Evolutionary conservation across 2,888 invertebrate genomes (phyloP).

Genomic region (Patella depressa): DNA sequence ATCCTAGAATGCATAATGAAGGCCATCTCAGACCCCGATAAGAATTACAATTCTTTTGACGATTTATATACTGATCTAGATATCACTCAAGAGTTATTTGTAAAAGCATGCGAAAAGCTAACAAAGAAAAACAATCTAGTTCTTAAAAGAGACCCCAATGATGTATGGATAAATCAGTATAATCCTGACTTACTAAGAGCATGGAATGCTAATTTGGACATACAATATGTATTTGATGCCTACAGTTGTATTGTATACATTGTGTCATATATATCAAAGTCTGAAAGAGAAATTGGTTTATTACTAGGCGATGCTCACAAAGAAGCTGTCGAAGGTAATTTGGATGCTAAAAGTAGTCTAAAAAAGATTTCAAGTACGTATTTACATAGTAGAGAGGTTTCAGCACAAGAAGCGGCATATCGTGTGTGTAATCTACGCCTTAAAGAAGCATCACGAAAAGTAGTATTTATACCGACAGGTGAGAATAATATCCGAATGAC

Average conservation of each 20-base stretch:
- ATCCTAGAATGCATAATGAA: neutral
- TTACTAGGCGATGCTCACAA: slow-evolving; percentile 27
- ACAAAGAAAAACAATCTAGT: neutral
- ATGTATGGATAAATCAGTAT: slow-evolving; percentile 24
- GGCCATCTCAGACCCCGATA: neutral
- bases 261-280: slow-evolving; percentile 45
- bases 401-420: slow-evolving; percentile 31
- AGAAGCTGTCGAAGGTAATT: slow-evolving; percentile 29
- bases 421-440: slow-evolving; percentile 28
- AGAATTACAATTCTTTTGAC: neutral
- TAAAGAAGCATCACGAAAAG: slow-evolving; percentile 28
- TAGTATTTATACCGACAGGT: slow-evolving; percentile 30
- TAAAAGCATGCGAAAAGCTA: neutral
- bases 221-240: slow-evolving; percentile 26
- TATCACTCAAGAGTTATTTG: neutral
- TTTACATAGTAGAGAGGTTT: slow-evolving; percentile 33
- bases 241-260: slow-evolving; percentile 37
- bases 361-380: slow-evolving; percentile 27
- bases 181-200: slow-evolving; percentile 10
- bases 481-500: slow-evolving; percentile 14
- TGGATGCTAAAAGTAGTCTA: slow-evolving; percentile 25
- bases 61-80: neutral
- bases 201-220: slow-evolving; percentile 19
- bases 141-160: slow-evolving; percentile 14
- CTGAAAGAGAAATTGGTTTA: slow-evolving; percentile 30